These are phyloP conservation scores for Danio tinwini DNA, from an alignment of 2,797 vertebrate species.

Conservation along the genomic window DNA sequence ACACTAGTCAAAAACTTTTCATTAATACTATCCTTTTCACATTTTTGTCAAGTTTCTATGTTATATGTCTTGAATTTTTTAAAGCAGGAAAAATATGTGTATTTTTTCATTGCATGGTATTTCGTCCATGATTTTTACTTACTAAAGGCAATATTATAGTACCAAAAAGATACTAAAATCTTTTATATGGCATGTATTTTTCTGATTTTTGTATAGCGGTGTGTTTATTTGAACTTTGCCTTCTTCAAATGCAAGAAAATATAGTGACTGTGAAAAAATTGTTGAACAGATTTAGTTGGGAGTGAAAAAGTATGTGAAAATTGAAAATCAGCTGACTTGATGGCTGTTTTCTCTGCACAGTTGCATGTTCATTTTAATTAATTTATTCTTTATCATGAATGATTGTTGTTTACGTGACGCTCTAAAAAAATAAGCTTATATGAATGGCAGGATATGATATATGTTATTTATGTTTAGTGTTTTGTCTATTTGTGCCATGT, in stretches of 20 bases:
- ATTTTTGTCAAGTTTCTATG: background rate
- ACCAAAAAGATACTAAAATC: conserved; percentile 36
- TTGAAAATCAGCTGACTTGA: background rate
- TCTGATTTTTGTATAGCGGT: conserved; percentile 27
- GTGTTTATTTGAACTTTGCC: background rate
- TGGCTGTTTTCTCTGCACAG: conserved; percentile 23
- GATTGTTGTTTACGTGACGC: conserved; percentile 57
- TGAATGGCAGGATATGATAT: background rate
- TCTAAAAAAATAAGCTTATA: conserved; percentile 26
- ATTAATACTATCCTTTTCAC: background rate
- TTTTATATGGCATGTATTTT: conserved; percentile 54
- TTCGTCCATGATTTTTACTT: conserved; percentile 4
- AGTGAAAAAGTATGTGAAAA: conserved; percentile 15
- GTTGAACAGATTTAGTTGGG: conserved; percentile 10
- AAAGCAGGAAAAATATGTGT: conserved; percentile 23
- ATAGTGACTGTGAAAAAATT: conserved; percentile 4
- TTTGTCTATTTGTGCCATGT: conserved; percentile 64
- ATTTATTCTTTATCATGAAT: conserved; percentile 20
- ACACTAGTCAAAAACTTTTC: background rate
- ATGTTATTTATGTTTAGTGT: conserved; percentile 45
- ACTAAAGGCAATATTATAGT: conserved; percentile 39
- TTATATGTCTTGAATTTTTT: background rate
- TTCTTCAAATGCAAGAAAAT: background rate
- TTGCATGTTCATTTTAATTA: conserved; percentile 34
- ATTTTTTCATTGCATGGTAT: conserved; percentile 49